phyloP scores from a whole-genome alignment of 2,113 vertebrate species.

The Catharus minimus region DNA sequence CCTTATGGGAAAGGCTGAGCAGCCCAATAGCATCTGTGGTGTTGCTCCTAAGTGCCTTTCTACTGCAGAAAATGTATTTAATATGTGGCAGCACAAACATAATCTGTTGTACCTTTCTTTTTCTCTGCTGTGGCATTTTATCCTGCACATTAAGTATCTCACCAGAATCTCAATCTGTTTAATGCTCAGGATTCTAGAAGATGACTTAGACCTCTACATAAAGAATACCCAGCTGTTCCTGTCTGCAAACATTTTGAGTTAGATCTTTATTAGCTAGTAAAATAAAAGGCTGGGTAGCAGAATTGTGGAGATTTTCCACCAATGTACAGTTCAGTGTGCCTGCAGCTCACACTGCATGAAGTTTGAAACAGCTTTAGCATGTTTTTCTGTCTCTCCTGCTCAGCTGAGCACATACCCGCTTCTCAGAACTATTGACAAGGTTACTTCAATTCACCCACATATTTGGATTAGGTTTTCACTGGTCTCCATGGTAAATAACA shows the following conservation, averaged over 20 bases:
- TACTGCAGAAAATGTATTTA: not conserved
- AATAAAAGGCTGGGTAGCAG: not conserved
- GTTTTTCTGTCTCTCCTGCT: slow-evolving; percentile 23
- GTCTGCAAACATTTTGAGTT: not conserved
- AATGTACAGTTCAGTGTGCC: not conserved
- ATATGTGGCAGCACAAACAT: not conserved
- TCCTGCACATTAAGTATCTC: not conserved
- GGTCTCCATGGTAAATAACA: slow-evolving; percentile 57
- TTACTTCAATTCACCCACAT: slow-evolving; percentile 28
- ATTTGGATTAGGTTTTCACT: slow-evolving; percentile 46
- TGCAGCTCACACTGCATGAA: not conserved
- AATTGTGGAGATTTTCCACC: not conserved
- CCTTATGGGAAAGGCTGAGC: not conserved
- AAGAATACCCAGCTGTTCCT: not conserved
- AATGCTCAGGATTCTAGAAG: not conserved
- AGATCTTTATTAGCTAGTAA: slow-evolving; percentile 2
- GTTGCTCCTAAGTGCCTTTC: not conserved
- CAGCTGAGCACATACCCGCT: not conserved
- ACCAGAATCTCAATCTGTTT: not conserved
- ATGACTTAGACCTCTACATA: not conserved
- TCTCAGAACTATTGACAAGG: slow-evolving; percentile 54
- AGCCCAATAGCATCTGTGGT: not conserved
- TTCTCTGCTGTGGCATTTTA: not conserved
- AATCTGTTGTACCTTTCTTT: not conserved
- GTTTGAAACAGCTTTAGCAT: slow-evolving; percentile 23